phyloP scores from a whole-genome alignment of 2,797 vertebrate genomes.

The Tangara arthus region DNA sequence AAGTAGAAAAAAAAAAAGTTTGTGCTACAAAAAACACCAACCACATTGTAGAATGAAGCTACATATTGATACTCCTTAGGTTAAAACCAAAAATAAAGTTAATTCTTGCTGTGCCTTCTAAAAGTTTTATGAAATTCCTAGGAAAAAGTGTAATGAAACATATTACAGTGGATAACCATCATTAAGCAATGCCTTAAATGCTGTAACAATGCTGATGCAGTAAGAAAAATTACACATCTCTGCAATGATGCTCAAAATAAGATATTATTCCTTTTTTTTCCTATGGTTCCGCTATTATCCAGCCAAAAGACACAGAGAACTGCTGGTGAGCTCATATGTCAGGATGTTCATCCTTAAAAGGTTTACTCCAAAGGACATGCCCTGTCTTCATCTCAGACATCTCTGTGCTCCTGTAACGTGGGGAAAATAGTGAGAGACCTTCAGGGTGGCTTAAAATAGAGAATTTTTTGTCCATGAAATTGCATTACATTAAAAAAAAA shows the following conservation, averaged over 20 bases:
- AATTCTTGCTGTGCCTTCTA: not conserved
- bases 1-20: not conserved
- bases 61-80: not conserved
- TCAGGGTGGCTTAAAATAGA: not conserved
- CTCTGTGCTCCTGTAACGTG: not conserved
- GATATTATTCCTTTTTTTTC: not conserved
- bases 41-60: not conserved
- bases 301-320: not conserved
- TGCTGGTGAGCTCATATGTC: not conserved
- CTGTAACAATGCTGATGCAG: not conserved
- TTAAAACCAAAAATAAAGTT: not conserved
- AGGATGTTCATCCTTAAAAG: not conserved
- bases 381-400: not conserved
- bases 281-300: accelerated
- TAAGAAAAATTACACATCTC: not conserved
- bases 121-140: not conserved
- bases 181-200: not conserved
- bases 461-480: not conserved
- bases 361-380: not conserved
- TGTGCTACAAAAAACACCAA: not conserved
- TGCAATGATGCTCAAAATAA: not conserved
- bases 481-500: not conserved
- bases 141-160: not conserved
- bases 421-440: not conserved
- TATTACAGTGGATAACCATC: not conserved